phyloP scores from a whole-genome alignment of 2,113 vertebrate species.

The Limnothrissa miodon region DNA sequence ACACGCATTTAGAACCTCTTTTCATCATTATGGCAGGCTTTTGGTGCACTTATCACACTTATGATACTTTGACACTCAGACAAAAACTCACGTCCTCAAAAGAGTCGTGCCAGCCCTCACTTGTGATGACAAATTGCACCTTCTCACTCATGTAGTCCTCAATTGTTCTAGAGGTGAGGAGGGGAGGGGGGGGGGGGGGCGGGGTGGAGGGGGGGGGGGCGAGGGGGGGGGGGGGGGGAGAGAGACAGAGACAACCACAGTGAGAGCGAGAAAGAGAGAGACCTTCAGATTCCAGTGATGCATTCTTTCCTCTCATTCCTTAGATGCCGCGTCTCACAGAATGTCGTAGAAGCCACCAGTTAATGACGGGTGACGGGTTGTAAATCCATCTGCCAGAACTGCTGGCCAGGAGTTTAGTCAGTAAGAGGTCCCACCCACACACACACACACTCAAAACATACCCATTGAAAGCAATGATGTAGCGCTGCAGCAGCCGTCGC shows the following conservation, averaged over 20 bases:
- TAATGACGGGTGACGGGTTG: background rate
- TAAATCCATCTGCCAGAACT: background rate
- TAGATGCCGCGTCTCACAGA: background rate
- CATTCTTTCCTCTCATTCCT: background rate
- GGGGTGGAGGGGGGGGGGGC: conserved; percentile 39
- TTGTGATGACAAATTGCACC: conserved; percentile 87
- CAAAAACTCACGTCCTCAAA: conserved; percentile 83
- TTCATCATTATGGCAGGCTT: too few relatives aligned
- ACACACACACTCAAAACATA: conserved; percentile 50
- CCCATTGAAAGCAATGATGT: conserved; percentile 87
- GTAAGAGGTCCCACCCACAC: too few relatives aligned
- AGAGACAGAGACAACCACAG: background rate
- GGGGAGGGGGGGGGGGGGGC: background rate
- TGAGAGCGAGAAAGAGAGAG: background rate
- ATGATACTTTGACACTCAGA: too few relatives aligned
- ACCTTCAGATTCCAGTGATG: background rate
- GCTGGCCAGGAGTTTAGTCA: too few relatives aligned
- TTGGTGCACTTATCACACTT: too few relatives aligned
- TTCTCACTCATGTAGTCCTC: conserved; percentile 89
- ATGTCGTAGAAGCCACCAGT: background rate
- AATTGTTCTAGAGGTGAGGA: conserved; percentile 60
- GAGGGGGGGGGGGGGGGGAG: background rate
- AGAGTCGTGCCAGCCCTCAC: conserved; percentile 85
- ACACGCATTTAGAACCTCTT: too few relatives aligned
- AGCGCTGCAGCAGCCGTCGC: conserved; percentile 77